These are phyloP conservation scores for Stegophylla sp. DNA, from an alignment of 2,888 invertebrate species.

Conservation along the genomic window DNA sequence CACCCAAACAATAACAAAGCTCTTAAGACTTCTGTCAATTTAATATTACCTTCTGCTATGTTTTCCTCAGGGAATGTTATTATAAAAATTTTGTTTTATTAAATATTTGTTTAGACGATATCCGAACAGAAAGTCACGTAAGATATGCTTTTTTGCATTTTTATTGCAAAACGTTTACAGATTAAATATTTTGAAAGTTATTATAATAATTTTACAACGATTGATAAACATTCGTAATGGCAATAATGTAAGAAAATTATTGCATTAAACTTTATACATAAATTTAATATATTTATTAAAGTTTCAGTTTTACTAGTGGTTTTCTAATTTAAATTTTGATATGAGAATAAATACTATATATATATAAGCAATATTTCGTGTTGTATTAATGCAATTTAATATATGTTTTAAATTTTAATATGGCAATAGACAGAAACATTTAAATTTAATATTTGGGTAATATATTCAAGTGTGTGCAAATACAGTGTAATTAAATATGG, in stretches of 20 bases:
- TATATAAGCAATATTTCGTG: too few species aligned
- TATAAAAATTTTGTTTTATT: constrained; percentile 44
- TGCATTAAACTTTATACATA: background rate
- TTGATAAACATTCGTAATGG: background rate
- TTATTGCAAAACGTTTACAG: background rate
- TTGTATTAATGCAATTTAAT: too few species aligned
- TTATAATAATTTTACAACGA: background rate
- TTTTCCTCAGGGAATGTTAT: constrained; percentile 16
- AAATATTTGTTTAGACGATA: constrained; percentile 25
- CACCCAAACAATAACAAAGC: constrained; percentile 57
- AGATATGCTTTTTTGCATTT: constrained; percentile 10
- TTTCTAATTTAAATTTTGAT: background rate
- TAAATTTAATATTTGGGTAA: too few species aligned
- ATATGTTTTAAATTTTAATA: too few species aligned
- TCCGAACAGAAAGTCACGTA: constrained; percentile 11
- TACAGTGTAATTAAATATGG: too few species aligned
- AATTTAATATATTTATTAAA: background rate
- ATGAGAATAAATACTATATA: too few species aligned
- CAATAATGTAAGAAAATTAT: background rate
- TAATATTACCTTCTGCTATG: constrained; percentile 42
- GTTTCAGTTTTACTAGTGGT: background rate
- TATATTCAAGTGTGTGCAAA: too few species aligned
- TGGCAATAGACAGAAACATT: too few species aligned
- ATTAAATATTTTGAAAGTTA: background rate
- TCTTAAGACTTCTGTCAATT: constrained; percentile 57